Evolutionary conservation across 2,797 vertebrate genomes (phyloP).

Genomic region (Microctenopoma stevenorrisi): DNA sequence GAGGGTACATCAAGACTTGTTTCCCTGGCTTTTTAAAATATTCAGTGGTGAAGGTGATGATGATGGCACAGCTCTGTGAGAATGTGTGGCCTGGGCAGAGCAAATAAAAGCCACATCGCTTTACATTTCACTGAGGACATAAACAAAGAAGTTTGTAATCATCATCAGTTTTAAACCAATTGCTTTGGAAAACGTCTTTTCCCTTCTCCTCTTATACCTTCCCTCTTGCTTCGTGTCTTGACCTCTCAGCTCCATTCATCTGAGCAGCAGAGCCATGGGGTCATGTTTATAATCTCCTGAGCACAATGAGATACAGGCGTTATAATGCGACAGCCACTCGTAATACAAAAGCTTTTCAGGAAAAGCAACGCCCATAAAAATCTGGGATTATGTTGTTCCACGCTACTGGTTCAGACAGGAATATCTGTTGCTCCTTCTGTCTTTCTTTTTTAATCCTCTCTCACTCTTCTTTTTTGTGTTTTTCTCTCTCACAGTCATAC

Average conservation of each 20-base stretch:
- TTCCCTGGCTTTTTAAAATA: conserved; percentile 67
- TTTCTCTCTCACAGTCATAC: conserved; percentile 31
- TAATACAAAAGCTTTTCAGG: conserved; percentile 77
- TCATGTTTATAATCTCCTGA: conserved; percentile 60
- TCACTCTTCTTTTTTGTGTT: conserved; percentile 36
- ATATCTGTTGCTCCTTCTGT: conserved; percentile 67
- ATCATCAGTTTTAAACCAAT: background rate
- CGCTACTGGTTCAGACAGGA: conserved; percentile 64
- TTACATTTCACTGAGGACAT: background rate
- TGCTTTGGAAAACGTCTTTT: background rate
- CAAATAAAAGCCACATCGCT: conserved; percentile 22
- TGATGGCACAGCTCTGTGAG: conserved; percentile 21
- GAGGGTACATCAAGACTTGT: conserved; percentile 39
- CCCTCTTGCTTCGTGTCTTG: conserved; percentile 2
- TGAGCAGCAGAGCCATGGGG: conserved; percentile 54
- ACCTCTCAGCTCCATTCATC: conserved; percentile 32
- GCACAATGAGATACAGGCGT: conserved; percentile 67
- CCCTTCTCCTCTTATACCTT: background rate
- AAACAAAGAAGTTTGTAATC: background rate
- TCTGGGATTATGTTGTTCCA: conserved; percentile 82
- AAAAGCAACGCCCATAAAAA: conserved; percentile 78
- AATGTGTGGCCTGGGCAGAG: background rate
- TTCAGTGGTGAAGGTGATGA: conserved; percentile 54
- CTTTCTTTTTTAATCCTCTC: conserved; percentile 72
- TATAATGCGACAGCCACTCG: conserved; percentile 57